phyloP scores from a whole-genome alignment of 1,140 invertebrate genomes.

The Caenorhabditis latens region DNA sequence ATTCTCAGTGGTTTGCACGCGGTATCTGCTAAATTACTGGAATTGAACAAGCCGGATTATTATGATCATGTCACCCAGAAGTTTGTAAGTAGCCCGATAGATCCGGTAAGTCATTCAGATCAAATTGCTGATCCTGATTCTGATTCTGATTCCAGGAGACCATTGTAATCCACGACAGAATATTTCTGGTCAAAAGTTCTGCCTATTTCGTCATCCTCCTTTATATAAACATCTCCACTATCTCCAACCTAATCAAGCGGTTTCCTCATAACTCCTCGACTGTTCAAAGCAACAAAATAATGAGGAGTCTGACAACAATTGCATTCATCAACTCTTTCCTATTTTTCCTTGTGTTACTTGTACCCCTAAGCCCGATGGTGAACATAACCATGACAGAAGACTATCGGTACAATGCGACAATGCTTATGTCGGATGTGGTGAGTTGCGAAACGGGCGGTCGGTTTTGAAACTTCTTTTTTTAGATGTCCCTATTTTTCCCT shows the following conservation, averaged over 20 bases:
- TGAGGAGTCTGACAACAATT: background rate
- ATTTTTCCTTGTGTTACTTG: background rate
- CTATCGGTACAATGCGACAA: background rate
- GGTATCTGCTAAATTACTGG: background rate
- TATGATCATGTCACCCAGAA: background rate
- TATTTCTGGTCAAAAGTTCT: background rate
- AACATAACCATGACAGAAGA: background rate
- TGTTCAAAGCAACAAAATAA: background rate
- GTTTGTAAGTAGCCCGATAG: background rate
- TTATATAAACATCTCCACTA: background rate
- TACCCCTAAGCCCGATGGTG: background rate
- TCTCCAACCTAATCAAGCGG: background rate
- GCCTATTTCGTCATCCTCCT: background rate
- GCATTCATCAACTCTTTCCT: background rate
- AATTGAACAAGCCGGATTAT: background rate
- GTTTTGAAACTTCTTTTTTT: background rate
- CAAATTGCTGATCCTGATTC: no score
- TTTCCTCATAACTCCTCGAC: background rate
- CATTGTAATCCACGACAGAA: background rate
- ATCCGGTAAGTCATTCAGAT: background rate
- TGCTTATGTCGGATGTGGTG: background rate
- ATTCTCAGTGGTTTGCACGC: background rate
- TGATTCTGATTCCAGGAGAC: no score
- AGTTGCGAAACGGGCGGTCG: background rate
- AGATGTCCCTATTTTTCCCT: background rate